Evolutionary conservation across 2,797 vertebrate genomes (phyloP), one percentile per base, ranked within the genome.

Genomic region (Echeneis naucrates): DNA sequence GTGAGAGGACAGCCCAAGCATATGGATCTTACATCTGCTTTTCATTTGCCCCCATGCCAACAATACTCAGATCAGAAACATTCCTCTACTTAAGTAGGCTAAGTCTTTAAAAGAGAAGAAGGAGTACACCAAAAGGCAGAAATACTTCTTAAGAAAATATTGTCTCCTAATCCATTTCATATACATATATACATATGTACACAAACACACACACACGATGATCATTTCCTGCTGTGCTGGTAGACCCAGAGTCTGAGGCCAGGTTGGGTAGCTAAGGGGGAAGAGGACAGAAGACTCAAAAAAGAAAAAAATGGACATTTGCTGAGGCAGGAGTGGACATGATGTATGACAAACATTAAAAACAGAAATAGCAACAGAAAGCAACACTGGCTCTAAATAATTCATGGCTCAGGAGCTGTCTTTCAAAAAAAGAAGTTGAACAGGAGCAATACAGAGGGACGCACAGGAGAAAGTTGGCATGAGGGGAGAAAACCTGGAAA

Each of bases 1-100:
- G 80, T 73, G 57, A 71, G 58, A 79, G 85, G 65, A 67, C 71
- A 51, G 73, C 50, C 69, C 57, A 68, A 57, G 82, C 80, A 84
- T 85, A 84, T 84, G 80, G 64, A 89, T 84, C 65, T 60, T 86
- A 87, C 92, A 94, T 94, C 92, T 94, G 93, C 74, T 94, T 91
- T 89, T 90, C 73, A 89, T 93, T 90, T 84, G 66, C 86, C 69
- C 26, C 67, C 64, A 63, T 54, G 74, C 82, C 84, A 87, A 87
- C 87, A 88, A 87, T 68, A 61, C 85, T 88, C 82, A 64, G 66
- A 90, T 89, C 78, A 75, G 88, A 91, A 92, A 90, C 89, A 90
- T 92, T 92, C 91, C 85, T 89, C 68, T 1, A 2, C 82, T 85
- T 77, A 78, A 83, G 81, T 63, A 63, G 73, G 38, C 70, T 70